A percentile compares a stretch with the other conserved stretches of the same genome.
These are phyloP conservation scores for Frankliniella intonsa DNA, from an alignment of 2,888 invertebrate species.

Conservation along the genomic window DNA sequence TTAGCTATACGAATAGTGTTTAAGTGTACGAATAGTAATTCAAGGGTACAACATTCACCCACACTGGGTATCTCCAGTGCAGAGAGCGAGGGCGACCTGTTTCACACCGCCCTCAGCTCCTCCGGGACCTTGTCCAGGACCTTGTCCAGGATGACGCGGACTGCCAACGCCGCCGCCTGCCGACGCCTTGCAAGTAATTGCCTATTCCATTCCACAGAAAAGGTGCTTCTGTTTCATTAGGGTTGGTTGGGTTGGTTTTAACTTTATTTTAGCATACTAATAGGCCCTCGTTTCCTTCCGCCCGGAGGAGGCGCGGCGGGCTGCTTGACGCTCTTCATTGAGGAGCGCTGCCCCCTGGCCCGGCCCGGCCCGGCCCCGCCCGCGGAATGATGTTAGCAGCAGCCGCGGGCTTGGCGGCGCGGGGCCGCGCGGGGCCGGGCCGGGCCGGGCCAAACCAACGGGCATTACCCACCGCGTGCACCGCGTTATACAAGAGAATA, in stretches of 20 bases:
- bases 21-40: background rate
- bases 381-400: background rate
- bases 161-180: background rate
- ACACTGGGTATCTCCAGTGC: no score
- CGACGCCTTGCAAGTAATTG: background rate
- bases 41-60: background rate
- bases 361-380: background rate
- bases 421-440: no score
- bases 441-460: no score
- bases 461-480: no score
- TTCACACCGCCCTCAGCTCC: background rate
- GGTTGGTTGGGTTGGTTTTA: background rate
- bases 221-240: slow-evolving; percentile 24
- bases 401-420: no score
- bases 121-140: no score
- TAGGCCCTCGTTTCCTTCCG: background rate
- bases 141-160: background rate
- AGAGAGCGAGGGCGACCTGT: background rate
- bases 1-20: no score
- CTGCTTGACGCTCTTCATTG: background rate
- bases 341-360: background rate
- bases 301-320: background rate
- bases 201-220: slow-evolving; percentile 18
- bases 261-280: slow-evolving; percentile 22
- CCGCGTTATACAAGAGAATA: no score